Conservation (phyloP, 92 coral and sea anemone genomes). For the Muricea muricata region DNA sequence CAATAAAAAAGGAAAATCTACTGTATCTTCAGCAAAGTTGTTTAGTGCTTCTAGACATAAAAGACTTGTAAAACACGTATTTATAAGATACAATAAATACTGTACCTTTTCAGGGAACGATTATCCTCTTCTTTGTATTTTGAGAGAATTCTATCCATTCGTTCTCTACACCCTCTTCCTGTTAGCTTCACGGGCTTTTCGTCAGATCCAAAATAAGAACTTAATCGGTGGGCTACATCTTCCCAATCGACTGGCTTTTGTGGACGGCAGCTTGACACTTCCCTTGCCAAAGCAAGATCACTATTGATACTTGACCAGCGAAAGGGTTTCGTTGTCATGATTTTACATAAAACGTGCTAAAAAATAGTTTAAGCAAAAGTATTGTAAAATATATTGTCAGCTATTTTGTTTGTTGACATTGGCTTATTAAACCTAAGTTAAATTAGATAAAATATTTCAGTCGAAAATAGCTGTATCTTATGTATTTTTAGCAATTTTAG, state of each 20-base stretch:
- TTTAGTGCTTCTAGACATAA: too few relatives aligned
- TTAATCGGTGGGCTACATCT: conserved; percentile 22
- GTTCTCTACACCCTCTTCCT: conserved; percentile 48
- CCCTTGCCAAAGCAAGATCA: conserved; percentile 45
- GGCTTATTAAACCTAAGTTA: too few relatives aligned
- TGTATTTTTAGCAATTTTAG: neutral
- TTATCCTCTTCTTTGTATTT: conserved; percentile 36
- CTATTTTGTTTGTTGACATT: too few relatives aligned
- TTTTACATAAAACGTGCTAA: too few relatives aligned
- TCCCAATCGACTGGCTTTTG: conserved; percentile 42
- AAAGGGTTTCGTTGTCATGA: conserved; percentile 25
- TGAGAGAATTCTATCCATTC: conserved; percentile 45
- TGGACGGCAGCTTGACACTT: conserved; percentile 27
- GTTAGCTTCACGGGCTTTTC: conserved; percentile 34
- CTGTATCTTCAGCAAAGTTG: neutral
- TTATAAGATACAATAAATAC: too few relatives aligned
- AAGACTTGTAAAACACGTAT: too few relatives aligned
- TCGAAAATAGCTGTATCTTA: neutral
- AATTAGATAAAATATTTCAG: neutral
- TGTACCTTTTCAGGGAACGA: conserved; percentile 48
- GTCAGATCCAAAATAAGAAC: conserved; percentile 15
- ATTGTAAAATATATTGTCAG: too few relatives aligned
- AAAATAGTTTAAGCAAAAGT: too few relatives aligned
- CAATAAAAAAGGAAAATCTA: too few relatives aligned
- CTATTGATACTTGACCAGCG: conserved; percentile 44